These are phyloP conservation scores for Hyperoplus immaculatus DNA, from an alignment of 2,797 vertebrate species.

Conservation along the genomic window DNA sequence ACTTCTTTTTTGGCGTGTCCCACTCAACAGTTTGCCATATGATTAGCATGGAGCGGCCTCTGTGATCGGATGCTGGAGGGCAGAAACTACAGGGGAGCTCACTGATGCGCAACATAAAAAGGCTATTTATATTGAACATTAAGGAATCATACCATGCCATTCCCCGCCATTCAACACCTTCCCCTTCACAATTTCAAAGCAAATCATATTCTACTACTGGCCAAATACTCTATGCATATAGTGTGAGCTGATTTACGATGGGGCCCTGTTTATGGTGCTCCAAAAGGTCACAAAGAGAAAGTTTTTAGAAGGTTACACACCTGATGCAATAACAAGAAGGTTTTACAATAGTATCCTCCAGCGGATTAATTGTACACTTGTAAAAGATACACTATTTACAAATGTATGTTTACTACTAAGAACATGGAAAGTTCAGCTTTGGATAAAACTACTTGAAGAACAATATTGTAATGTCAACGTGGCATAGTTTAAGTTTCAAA, in stretches of 20 bases:
- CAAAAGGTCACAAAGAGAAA: slow-evolving; percentile 37
- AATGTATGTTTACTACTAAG: not conserved
- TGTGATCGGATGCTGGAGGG: slow-evolving; percentile 60
- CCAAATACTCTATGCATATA: slow-evolving; percentile 1
- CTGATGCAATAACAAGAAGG: slow-evolving; percentile 14
- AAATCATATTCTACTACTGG: slow-evolving; percentile 21
- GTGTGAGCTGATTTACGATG: slow-evolving; percentile 38
- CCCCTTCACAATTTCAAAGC: slow-evolving; percentile 35
- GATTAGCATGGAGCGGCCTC: slow-evolving; percentile 73
- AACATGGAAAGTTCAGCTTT: not conserved
- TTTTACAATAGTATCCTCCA: not conserved
- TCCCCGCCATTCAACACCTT: slow-evolving; percentile 71
- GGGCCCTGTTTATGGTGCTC: slow-evolving; percentile 7
- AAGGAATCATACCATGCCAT: slow-evolving; percentile 75
- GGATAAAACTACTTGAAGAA: not conserved
- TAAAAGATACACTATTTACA: not conserved
- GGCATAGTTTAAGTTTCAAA: not conserved
- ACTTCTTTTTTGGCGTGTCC: slow-evolving; percentile 10
- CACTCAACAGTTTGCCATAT: slow-evolving; percentile 64
- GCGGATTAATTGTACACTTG: not conserved
- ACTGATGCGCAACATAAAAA: slow-evolving; percentile 57
- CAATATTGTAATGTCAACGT: not conserved
- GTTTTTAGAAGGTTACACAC: not conserved
- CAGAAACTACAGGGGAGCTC: slow-evolving; percentile 57
- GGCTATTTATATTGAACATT: slow-evolving; percentile 77